Evolutionary conservation across 92 coral and sea anemone genomes (phyloP).

Genomic region (Phenganax stokvisi): DNA sequence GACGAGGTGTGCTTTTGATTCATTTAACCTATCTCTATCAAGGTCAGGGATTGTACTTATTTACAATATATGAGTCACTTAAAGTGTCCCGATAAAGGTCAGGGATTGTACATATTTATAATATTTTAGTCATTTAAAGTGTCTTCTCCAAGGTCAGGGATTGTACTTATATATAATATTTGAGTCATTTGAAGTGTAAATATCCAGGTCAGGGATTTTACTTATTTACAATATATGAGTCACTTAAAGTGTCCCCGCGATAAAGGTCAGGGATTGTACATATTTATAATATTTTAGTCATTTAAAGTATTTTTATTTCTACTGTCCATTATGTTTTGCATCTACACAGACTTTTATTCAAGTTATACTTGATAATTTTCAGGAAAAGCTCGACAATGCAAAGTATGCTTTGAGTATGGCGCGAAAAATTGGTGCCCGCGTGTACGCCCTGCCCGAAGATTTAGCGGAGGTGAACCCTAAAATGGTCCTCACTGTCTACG

Average conservation of each 20-base stretch:
- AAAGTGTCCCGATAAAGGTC: neutral
- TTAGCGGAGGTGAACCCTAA: conserved; percentile 88
- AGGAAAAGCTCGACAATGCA: conserved; percentile 85
- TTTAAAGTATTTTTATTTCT: neutral
- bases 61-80: neutral
- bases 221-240: neutral
- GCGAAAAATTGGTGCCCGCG: conserved; percentile 88
- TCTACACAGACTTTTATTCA: neutral
- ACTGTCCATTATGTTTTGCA: neutral
- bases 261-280: too few species aligned
- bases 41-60: neutral
- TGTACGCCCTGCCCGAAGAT: conserved; percentile 89
- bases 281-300: neutral
- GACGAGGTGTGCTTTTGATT: conserved; percentile 62
- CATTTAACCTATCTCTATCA: neutral
- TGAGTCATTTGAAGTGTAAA: neutral
- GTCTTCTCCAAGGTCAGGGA: neutral
- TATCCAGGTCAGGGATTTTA: neutral
- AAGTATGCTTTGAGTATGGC: conserved; percentile 84
- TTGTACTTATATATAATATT: neutral
- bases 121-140: neutral
- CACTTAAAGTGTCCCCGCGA: neutral
- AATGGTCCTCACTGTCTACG: conserved; percentile 91
- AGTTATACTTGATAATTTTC: neutral
- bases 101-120: too few species aligned